phyloP scores from a whole-genome alignment of 1,140 invertebrate species.

The Whitmania pigra region DNA sequence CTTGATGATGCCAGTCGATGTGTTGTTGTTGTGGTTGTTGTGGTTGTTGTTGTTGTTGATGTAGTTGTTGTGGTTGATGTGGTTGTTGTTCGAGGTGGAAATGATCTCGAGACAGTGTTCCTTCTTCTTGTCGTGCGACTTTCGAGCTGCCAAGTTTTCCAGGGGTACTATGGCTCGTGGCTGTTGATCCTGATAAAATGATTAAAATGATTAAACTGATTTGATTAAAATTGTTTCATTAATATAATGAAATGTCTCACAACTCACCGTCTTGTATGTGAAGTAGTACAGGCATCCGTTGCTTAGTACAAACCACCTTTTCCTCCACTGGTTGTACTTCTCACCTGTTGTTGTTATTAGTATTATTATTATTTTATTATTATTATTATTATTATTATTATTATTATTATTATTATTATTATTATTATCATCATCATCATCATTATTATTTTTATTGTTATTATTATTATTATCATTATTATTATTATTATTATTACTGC shows the following conservation, averaged over 20 bases:
- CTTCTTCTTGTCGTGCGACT: neutral
- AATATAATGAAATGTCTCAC: neutral
- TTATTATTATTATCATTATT: neutral
- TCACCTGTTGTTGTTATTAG: neutral
- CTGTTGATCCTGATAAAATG: neutral
- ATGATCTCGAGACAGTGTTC: neutral
- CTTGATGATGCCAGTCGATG: too few relatives aligned
- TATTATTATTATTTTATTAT: neutral
- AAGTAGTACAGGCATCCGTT: conserved; percentile 9
- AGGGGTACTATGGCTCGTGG: neutral
- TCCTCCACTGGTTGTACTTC: neutral
- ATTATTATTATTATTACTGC: neutral
- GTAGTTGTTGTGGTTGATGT: neutral
- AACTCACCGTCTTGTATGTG: neutral
- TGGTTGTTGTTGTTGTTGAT: neutral
- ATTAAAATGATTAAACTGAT: neutral
- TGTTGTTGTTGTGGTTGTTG: neutral
- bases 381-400: neutral
- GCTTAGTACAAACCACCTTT: conserved; percentile 3
- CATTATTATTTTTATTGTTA: neutral
- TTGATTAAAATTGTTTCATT: neutral
- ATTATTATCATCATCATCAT: neutral
- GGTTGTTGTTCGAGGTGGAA: neutral
- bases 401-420: neutral
- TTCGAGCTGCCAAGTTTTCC: neutral